Evolutionary conservation across 1,140 invertebrate species (phyloP), one percentile per base, ranked within the genome.

Genomic region (Psix sp.): DNA sequence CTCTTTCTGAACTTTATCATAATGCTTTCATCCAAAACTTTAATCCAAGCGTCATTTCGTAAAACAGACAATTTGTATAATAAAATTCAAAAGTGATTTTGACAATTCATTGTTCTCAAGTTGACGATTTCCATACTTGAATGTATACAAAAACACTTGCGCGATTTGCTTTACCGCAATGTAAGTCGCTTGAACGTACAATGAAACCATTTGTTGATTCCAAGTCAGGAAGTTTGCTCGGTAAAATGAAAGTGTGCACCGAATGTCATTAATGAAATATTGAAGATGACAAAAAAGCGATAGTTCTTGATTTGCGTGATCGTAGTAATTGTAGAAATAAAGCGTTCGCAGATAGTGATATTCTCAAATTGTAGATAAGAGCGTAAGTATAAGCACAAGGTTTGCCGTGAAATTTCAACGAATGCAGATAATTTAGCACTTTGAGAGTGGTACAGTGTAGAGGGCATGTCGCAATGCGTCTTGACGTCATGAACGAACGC

Each of bases 381-480:
- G 33, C 5, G 4, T 13, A 9, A 24, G 11, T 35, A 18, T 16
- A 38, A 7, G 45, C 35, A 15, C 9, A 17, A 35, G 18, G 7
- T 49, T 20, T 10, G 40, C 16, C 18, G n/a, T 31, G 54, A 17
- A 56, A n/a, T 54, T 72, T n/a, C 38, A 31, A 48, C 20, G 36
- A 29, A 10, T 42, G 48, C 21, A 48, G 56, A 63, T 63, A 67
- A 68, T 63, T 68, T 63, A 51, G 40, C 51, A 56, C 63, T 74
- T 57, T 56, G 16, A 70, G 59, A 66, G 60, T 74, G 62, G 63
- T 73, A 73, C 72, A 77, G 77, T 70, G 77, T 76, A 81, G 51
- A 71, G 63, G 78, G 78, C 80, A 81, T 84, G 83, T 84, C 83
- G 83, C 83, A 84, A 84, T 84, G 83, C 83, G 83, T 84, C 83